Evolutionary conservation across 2,888 invertebrate species (phyloP), one percentile per base, ranked within the genome.

Genomic region (Nasonovia ribisnigri): DNA sequence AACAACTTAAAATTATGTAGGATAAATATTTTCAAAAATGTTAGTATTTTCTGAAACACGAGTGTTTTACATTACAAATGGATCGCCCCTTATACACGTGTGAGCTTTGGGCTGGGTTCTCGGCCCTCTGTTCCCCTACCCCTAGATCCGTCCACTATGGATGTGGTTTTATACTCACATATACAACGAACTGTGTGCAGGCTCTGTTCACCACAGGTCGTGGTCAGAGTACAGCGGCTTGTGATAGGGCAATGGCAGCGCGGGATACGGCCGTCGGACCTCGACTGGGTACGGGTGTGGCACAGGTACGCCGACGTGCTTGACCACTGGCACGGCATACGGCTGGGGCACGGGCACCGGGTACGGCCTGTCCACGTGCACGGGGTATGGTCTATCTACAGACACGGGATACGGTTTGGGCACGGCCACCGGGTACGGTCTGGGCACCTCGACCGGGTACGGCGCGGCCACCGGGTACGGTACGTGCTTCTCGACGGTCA

Each of bases 401-500:
- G 95, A 94, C 42, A 95, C 95, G 6, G 95, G 94, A 8, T 95
- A 95, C n/a, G 95, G 95, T 84, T 95, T 95, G 29, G 95, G 95
- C 24, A 95, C 95, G 94, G 96, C 96, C 94, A 96, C 96, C 26
- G 96, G 96, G 95, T 96, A 96, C 90, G 96, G 96, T 16, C 96
- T 96, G 94, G 96, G 96, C 87, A 96, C 96, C 36, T 96, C 95
- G 8, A 96, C 96, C 93, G 96, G 96, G 94, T 96, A 96, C 91
- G 96, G 96, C 4, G 96, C 95, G 57, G 96, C 96, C 46, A 95
- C 95, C 51, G 96, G 95, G 94, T 96, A 96, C 24, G 96, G 96
- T n/a, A 96, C 95, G 93, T 96, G 96, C 94, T 96, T 96, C 95
- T 96, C 96, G 77, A 96, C 96, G 36, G 96, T 95, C 20, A 96